Conservation (phyloP, 1,140 invertebrate genomes). For the Cyrtorhinus lividipennis region DNA sequence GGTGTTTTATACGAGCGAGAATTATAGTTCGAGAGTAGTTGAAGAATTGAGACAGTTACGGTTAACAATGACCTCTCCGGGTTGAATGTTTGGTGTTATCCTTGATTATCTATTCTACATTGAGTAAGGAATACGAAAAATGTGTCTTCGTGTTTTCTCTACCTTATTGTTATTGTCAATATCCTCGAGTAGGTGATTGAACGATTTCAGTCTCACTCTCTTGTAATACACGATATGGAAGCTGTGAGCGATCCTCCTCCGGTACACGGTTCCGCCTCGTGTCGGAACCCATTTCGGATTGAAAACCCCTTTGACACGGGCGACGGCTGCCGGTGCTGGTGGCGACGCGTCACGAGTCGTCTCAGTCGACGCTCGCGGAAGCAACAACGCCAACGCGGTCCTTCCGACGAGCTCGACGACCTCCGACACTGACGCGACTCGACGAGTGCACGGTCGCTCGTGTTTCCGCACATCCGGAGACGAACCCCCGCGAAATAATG, state of each 20-base stretch:
- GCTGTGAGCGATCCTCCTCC: background rate
- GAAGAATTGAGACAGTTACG: too few species aligned
- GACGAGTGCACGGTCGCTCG: background rate
- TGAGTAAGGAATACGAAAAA: too few species aligned
- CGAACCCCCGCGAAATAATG: slow-evolving; percentile 15
- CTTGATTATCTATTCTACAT: too few species aligned
- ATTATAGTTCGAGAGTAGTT: too few species aligned
- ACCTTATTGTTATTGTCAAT: slow-evolving; percentile 19
- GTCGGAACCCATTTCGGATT: background rate
- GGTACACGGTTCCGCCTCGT: background rate
- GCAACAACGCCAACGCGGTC: background rate
- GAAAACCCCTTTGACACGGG: background rate
- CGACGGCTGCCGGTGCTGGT: background rate
- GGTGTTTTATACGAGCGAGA: too few species aligned
- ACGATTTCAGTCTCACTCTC: slow-evolving; percentile 19
- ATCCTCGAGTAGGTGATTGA: slow-evolving; percentile 14
- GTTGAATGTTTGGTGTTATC: too few species aligned
- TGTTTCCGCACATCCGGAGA: background rate
- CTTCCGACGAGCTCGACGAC: background rate
- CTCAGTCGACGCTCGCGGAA: background rate
- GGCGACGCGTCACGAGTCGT: background rate
- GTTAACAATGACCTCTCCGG: too few species aligned
- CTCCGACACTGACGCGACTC: background rate
- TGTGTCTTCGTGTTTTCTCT: too few species aligned
- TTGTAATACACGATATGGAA: slow-evolving; percentile 20